Percentiles rank a stretch among this genome's conserved stretches.
Evolutionary conservation across 2,113 vertebrate genomes (phyloP).

Genomic region (Cygnus buccinator): DNA sequence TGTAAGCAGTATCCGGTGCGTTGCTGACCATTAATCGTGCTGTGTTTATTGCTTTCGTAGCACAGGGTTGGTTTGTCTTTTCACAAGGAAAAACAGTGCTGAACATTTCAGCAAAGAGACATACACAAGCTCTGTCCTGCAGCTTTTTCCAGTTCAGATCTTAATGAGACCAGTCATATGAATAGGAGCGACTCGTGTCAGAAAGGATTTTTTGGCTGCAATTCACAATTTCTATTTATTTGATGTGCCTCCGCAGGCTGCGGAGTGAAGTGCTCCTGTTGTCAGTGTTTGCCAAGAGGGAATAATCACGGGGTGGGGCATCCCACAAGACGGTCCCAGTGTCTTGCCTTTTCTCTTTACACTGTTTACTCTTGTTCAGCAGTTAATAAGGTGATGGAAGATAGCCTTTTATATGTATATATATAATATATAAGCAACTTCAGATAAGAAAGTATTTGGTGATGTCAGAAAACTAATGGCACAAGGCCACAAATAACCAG

Average conservation of each 20-base stretch:
- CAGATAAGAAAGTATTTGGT: slow-evolving; percentile 16
- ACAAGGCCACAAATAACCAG: background rate
- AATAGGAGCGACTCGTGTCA: background rate
- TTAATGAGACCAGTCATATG: background rate
- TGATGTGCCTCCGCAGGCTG: background rate
- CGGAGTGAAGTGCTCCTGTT: background rate
- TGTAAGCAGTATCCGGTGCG: background rate
- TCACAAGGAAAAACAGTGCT: slow-evolving; percentile 13
- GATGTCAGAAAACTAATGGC: slow-evolving; percentile 1
- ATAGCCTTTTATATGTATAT: background rate
- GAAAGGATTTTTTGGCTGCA: slow-evolving; percentile 8
- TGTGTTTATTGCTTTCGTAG: background rate
- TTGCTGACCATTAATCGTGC: background rate
- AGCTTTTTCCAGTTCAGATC: slow-evolving; percentile 26
- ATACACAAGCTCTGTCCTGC: background rate
- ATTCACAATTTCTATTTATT: background rate
- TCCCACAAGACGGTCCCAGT: background rate
- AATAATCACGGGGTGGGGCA: background rate
- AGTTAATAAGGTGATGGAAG: background rate
- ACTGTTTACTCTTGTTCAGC: background rate
- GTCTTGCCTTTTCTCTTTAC: background rate
- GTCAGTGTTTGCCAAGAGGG: background rate
- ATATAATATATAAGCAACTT: background rate
- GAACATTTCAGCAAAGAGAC: slow-evolving; percentile 15
- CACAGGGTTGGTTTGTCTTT: slow-evolving; percentile 5